phyloP scores from a whole-genome alignment of 2,797 vertebrate species.

The Platyrinchus mystaceus region DNA sequence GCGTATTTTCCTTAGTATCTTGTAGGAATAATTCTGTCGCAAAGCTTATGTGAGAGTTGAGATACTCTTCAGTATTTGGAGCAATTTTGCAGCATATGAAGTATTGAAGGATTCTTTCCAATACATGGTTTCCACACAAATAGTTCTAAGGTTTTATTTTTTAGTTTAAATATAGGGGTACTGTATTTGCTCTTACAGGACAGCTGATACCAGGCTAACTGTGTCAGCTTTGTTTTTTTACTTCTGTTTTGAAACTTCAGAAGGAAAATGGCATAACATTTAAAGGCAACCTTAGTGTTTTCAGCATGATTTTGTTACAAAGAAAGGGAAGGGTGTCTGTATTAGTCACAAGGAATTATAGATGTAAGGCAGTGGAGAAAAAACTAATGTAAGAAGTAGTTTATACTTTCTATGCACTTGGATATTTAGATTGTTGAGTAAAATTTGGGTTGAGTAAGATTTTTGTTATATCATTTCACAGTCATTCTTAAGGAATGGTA shows the following conservation, averaged over 20 bases:
- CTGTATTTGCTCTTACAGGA: not conserved
- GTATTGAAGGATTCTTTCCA: not conserved
- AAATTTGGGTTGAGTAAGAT: not conserved
- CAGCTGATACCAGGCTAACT: not conserved
- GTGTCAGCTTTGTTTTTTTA: not conserved
- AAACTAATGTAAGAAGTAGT: not conserved
- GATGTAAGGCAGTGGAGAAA: not conserved
- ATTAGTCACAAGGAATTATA: not conserved
- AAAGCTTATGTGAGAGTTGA: not conserved
- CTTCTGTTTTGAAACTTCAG: not conserved
- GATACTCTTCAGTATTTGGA: not conserved
- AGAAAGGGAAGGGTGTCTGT: not conserved
- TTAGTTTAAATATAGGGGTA: conserved; percentile 1
- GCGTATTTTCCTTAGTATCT: not conserved
- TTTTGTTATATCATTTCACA: not conserved
- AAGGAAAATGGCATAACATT: not conserved
- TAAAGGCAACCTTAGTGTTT: not conserved
- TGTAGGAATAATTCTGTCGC: not conserved
- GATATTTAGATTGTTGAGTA: not conserved
- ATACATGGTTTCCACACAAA: not conserved
- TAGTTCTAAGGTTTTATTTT: not conserved
- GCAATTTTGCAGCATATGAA: not conserved
- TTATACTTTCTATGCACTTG: not conserved
- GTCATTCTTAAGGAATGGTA: not conserved
- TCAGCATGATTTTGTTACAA: not conserved